phyloP scores from a whole-genome alignment of 2,888 invertebrate genomes.

The Nysson spinosus region DNA sequence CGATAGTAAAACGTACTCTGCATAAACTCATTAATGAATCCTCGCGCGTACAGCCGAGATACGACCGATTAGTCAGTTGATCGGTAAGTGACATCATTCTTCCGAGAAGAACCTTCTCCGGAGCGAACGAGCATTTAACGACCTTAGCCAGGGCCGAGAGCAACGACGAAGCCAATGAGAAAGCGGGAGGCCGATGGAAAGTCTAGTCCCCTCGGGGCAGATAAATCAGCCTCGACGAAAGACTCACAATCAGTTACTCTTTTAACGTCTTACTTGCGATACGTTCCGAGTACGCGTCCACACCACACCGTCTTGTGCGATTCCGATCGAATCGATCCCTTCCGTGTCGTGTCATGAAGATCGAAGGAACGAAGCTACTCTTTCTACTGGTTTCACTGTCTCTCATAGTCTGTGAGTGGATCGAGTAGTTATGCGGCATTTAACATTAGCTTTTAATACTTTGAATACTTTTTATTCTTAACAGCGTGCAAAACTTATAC shows the following conservation, averaged over 20 bases:
- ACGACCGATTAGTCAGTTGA: constrained; percentile 14
- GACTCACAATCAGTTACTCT: constrained; percentile 52
- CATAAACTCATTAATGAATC: too few species aligned
- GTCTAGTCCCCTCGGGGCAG: constrained; percentile 43
- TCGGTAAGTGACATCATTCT: constrained; percentile 48
- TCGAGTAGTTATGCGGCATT: background rate
- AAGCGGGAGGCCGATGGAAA: constrained; percentile 56
- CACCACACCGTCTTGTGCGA: background rate
- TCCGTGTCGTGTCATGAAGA: constrained; percentile 24
- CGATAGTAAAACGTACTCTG: too few species aligned
- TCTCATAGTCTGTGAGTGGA: constrained; percentile 62
- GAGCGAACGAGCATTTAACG: constrained; percentile 18
- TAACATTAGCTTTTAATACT: too few species aligned
- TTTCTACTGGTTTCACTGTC: constrained; percentile 54
- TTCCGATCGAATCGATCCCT: constrained; percentile 1
- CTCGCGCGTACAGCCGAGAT: too few species aligned
- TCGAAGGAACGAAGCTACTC: constrained; percentile 40
- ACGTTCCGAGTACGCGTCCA: constrained; percentile 3
- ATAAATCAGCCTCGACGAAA: constrained; percentile 27
- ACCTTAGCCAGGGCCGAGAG: constrained; percentile 43
- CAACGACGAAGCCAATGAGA: constrained; percentile 45
- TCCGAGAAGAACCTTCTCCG: constrained; percentile 1
- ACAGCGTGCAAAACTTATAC: too few species aligned
- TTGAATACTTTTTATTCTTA: too few species aligned
- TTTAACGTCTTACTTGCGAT: constrained; percentile 50